Conservation (phyloP, 2,113 vertebrate genomes). For the Steatornis caripensis region DNA sequence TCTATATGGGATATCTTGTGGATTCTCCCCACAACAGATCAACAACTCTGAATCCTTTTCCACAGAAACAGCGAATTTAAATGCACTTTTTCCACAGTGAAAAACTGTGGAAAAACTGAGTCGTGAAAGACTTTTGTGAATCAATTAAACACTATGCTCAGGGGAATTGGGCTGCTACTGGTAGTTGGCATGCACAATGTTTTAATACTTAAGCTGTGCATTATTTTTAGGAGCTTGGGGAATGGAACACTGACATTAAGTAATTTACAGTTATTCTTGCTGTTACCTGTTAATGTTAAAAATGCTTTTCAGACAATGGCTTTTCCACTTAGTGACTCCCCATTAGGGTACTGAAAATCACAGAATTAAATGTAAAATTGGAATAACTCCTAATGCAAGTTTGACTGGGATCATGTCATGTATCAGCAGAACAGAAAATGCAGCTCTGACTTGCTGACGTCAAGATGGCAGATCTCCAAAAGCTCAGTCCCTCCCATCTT, state of each 20-base stretch:
- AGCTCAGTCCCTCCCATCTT: conserved; percentile 5
- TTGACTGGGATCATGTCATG: neutral
- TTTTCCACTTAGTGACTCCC: neutral
- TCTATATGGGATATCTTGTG: neutral
- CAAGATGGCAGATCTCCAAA: conserved; percentile 19
- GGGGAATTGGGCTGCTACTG: neutral
- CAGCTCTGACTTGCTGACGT: neutral
- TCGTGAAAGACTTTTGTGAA: neutral
- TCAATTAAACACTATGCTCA: neutral
- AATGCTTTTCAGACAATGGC: neutral
- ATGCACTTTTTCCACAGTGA: neutral
- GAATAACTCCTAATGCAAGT: neutral
- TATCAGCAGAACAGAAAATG: neutral
- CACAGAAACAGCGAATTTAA: neutral
- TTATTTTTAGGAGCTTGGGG: neutral
- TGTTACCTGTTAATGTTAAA: neutral
- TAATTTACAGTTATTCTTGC: neutral
- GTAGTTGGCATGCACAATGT: neutral
- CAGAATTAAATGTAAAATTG: neutral
- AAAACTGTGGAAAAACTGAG: too few species aligned
- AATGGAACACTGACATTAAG: neutral
- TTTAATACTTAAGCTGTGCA: neutral
- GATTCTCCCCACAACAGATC: neutral
- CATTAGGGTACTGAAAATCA: neutral
- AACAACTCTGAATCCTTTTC: neutral